These are phyloP conservation scores for Standfussiana lucernea DNA, from an alignment of 2,888 invertebrate species.

Conservation along the genomic window DNA sequence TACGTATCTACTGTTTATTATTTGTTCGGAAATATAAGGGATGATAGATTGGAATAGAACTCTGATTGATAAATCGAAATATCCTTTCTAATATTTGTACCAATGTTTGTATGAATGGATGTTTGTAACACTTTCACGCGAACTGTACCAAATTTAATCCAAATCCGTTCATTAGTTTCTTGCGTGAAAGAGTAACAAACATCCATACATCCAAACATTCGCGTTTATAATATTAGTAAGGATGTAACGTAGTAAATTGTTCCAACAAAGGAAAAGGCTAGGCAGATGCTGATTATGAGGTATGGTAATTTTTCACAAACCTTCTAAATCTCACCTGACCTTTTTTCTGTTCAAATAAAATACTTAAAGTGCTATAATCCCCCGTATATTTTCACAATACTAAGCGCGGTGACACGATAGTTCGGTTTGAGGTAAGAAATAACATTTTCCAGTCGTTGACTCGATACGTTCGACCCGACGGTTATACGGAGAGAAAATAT, in stretches of 20 bases:
- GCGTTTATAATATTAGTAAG: too few relatives aligned
- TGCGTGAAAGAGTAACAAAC: too few relatives aligned
- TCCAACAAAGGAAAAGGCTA: not conserved
- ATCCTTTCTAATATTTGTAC: too few relatives aligned
- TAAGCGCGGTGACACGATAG: constrained; percentile 43
- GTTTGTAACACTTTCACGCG: too few relatives aligned
- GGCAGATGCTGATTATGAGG: not conserved
- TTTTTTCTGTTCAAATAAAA: not conserved
- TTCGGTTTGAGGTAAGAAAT: constrained; percentile 63
- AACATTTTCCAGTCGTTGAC: constrained; percentile 65
- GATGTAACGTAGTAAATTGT: too few relatives aligned
- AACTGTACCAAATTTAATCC: too few relatives aligned
- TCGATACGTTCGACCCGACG: constrained; percentile 23
- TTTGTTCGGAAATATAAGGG: constrained; percentile 23
- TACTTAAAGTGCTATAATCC: not conserved
- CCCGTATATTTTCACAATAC: constrained; percentile 45
- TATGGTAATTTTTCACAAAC: not conserved
- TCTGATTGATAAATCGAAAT: too few relatives aligned
- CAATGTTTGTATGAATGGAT: too few relatives aligned
- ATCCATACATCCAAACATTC: too few relatives aligned
- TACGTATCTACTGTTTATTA: constrained; percentile 22
- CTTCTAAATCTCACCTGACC: not conserved
- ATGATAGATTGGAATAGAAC: not conserved
- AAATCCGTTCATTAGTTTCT: too few relatives aligned
- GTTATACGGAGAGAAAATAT: constrained; percentile 50